These are phyloP conservation scores for Drosophila nigrodunni DNA, from an alignment of 1,140 invertebrate genomes.

Conservation along the genomic window DNA sequence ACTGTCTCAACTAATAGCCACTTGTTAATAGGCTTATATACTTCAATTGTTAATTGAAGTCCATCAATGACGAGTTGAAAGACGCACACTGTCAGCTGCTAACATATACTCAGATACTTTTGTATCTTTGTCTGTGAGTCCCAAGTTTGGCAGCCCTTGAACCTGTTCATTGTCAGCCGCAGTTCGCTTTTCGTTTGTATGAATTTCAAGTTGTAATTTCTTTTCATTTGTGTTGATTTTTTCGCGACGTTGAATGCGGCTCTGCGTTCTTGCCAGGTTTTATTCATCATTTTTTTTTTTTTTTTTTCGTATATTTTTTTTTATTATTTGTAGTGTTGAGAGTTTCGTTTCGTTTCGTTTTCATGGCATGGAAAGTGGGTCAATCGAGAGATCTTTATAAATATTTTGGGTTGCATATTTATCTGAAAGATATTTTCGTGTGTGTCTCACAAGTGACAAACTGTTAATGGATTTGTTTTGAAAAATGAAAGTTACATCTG, in stretches of 20 bases:
- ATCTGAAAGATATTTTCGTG: conserved; percentile 43
- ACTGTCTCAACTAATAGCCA: background rate
- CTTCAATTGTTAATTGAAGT: conserved; percentile 1
- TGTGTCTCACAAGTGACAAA: conserved; percentile 43
- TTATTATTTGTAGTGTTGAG: too few species aligned
- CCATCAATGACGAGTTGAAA: conserved; percentile 18
- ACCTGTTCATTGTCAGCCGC: conserved; percentile 44
- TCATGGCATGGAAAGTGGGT: conserved; percentile 49
- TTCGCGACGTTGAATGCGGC: conserved; percentile 31
- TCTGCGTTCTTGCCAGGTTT: conserved; percentile 45
- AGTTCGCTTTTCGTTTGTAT: conserved; percentile 44
- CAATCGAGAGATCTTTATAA: conserved; percentile 59
- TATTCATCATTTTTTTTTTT: conserved; percentile 17
- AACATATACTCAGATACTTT: conserved; percentile 31
- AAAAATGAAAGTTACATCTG: conserved; percentile 54
- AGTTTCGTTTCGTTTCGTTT: conserved; percentile 32
- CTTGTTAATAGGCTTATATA: background rate
- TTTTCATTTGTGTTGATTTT: conserved; percentile 48
- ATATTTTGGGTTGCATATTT: conserved; percentile 56
- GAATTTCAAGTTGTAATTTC: conserved; percentile 51
- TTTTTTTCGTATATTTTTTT: background rate
- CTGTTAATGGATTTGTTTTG: conserved; percentile 49
- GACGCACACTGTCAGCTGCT: background rate
- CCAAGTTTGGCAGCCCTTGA: conserved; percentile 37
- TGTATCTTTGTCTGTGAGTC: conserved; percentile 29